A percentile compares a stretch with the other conserved stretches of the same genome.
Conservation (phyloP, 2,888 invertebrate species). For the Mallateleia sp. region DNA sequence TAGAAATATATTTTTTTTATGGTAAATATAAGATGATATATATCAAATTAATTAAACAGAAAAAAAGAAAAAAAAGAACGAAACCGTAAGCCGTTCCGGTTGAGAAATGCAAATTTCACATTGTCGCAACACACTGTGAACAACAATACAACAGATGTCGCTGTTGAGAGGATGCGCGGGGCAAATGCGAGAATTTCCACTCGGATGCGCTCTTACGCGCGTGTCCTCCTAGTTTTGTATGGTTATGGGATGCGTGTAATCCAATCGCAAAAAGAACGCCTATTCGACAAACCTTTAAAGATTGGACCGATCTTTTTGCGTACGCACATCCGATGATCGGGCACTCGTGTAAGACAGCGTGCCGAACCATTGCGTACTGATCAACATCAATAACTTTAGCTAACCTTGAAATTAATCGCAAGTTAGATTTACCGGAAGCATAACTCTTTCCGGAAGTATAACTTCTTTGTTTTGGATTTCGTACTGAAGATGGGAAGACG, state of each 20-base stretch:
- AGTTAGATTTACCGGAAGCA: neutral
- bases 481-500: neutral
- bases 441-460: neutral
- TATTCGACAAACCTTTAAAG: neutral
- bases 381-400: slow-evolving; percentile 17
- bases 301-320: slow-evolving; percentile 44
- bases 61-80: too few relatives aligned
- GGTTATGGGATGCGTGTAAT: slow-evolving; percentile 67
- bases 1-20: too few relatives aligned
- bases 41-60: too few relatives aligned
- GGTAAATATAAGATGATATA: too few relatives aligned
- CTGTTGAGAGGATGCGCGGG: slow-evolving; percentile 84
- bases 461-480: neutral
- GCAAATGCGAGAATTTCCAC: slow-evolving; percentile 83
- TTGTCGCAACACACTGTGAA: too few relatives aligned
- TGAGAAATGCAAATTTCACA: too few relatives aligned
- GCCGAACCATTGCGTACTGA: slow-evolving; percentile 76
- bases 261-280: slow-evolving; percentile 46
- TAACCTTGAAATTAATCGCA: neutral
- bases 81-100: too few relatives aligned
- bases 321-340: slow-evolving; percentile 78
- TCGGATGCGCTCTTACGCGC: slow-evolving; percentile 89
- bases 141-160: too few relatives aligned
- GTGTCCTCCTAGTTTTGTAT: slow-evolving; percentile 86
- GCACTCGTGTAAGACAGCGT: slow-evolving; percentile 88